Conservation (phyloP, 1,140 invertebrate genomes). For the Drosophila sp. region DNA sequence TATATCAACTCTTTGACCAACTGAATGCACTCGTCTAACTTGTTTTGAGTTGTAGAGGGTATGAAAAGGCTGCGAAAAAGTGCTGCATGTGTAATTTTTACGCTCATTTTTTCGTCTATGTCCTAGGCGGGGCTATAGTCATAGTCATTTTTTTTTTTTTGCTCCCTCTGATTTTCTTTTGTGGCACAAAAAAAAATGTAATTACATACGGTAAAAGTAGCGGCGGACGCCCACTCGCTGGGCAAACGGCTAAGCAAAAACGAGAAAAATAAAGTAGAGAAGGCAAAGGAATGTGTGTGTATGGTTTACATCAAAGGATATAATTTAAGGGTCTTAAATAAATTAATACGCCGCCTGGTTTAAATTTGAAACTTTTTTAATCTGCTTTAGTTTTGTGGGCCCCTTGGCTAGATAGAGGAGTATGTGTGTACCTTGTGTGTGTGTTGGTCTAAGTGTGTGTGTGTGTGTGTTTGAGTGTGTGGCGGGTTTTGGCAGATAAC, state of each 20-base stretch:
- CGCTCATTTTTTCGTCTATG: slow-evolving; percentile 51
- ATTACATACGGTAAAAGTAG: slow-evolving; percentile 78
- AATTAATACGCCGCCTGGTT: slow-evolving; percentile 70
- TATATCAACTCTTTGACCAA: not conserved
- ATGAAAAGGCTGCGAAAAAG: slow-evolving; percentile 59
- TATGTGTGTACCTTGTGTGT: not conserved
- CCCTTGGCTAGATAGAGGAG: slow-evolving; percentile 11
- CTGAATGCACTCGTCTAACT: not conserved
- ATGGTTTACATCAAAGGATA: slow-evolving; percentile 76
- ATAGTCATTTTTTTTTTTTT: slow-evolving; percentile 40
- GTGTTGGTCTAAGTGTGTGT: slow-evolving; percentile 2
- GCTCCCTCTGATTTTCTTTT: slow-evolving; percentile 51
- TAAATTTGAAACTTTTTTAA: slow-evolving; percentile 80
- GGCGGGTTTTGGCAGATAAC: slow-evolving; percentile 53
- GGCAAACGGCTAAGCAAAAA: slow-evolving; percentile 55
- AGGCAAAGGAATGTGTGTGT: slow-evolving; percentile 65
- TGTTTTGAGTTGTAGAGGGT: not conserved
- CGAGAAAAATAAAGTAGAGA: slow-evolving; percentile 23
- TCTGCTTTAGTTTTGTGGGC: slow-evolving; percentile 58
- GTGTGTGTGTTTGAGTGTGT: slow-evolving; percentile 36
- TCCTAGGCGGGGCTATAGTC: slow-evolving; percentile 37
- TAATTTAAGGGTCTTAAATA: slow-evolving; percentile 80
- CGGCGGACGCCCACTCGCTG: slow-evolving; percentile 22
- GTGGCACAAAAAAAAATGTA: slow-evolving; percentile 66
- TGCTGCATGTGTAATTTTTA: slow-evolving; percentile 78